These are phyloP conservation scores for Papilio polyxenes DNA, from an alignment of 1,140 invertebrate genomes.

Conservation along the genomic window DNA sequence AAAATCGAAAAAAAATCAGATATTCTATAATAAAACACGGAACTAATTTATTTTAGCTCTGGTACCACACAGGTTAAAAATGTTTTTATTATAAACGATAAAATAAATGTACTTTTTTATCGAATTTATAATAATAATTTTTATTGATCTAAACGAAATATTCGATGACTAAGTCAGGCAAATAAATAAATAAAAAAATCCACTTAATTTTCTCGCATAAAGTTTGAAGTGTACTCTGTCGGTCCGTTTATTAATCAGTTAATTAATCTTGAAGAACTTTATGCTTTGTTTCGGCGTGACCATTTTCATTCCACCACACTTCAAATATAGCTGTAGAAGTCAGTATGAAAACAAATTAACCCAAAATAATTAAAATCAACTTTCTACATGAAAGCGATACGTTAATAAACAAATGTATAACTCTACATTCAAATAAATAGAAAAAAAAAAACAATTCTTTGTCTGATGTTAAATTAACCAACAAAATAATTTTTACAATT, in stretches of 20 bases:
- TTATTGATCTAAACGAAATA: not conserved
- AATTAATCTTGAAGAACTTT: constrained; percentile 29
- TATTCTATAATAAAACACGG: no score
- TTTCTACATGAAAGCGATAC: no score
- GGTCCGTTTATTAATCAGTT: constrained; percentile 25
- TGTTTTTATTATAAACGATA: no score
- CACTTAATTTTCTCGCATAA: not conserved
- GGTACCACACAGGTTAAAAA: no score
- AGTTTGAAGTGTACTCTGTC: constrained; percentile 17
- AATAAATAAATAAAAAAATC: no score
- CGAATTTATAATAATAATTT: not conserved
- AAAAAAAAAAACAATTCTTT: no score
- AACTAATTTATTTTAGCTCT: no score
- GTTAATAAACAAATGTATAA: no score
- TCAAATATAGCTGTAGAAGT: not conserved
- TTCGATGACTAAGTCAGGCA: not conserved
- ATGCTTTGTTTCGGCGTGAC: not conserved
- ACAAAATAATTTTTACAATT: not conserved
- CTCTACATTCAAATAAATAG: no score
- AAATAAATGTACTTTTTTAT: not conserved
- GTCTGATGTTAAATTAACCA: not conserved
- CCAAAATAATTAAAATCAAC: no score
- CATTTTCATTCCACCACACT: not conserved
- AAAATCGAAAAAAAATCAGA: not conserved
- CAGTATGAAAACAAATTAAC: not conserved